Percentiles rank a stretch among this genome's conserved stretches.
Conservation (phyloP, 2,888 invertebrate species). For the Cabera pusaria region DNA sequence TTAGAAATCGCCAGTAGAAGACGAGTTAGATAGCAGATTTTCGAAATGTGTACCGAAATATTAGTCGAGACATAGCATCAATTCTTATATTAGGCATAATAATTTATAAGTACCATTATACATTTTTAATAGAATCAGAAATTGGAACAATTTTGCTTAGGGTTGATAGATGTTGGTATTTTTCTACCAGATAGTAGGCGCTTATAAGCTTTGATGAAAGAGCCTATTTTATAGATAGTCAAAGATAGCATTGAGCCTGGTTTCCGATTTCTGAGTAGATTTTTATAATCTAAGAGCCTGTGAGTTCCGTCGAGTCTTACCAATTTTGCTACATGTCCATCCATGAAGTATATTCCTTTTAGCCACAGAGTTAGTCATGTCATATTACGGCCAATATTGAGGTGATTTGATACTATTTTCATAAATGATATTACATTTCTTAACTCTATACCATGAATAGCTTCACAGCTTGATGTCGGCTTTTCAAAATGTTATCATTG, state of each 20-base stretch:
- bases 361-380: slow-evolving; percentile 64
- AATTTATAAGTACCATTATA: slow-evolving; percentile 32
- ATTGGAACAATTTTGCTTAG: slow-evolving; percentile 74
- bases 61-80: slow-evolving; percentile 67
- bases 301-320: slow-evolving; percentile 69
- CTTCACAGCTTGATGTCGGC: slow-evolving; percentile 80
- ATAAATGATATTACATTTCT: slow-evolving; percentile 70
- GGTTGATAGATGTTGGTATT: slow-evolving; percentile 71
- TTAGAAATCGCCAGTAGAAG: slow-evolving; percentile 77
- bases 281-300: slow-evolving; percentile 56
- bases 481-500: slow-evolving; percentile 79
- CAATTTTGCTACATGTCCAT: slow-evolving; percentile 76
- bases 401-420: slow-evolving; percentile 68
- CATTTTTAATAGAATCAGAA: slow-evolving; percentile 38
- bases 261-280: slow-evolving; percentile 70
- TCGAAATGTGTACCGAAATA: slow-evolving; percentile 72
- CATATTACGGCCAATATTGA: slow-evolving; percentile 62
- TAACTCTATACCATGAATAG: slow-evolving; percentile 73
- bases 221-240: slow-evolving; percentile 59
- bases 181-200: slow-evolving; percentile 75
- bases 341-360: slow-evolving; percentile 70
- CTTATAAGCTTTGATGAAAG: slow-evolving; percentile 65
- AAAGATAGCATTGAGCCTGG: slow-evolving; percentile 64
- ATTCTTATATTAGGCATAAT: slow-evolving; percentile 47
- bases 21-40: slow-evolving; percentile 77